Evolutionary conservation across 2,113 vertebrate species (phyloP).

Genomic region (Himantopus leucocephalus): DNA sequence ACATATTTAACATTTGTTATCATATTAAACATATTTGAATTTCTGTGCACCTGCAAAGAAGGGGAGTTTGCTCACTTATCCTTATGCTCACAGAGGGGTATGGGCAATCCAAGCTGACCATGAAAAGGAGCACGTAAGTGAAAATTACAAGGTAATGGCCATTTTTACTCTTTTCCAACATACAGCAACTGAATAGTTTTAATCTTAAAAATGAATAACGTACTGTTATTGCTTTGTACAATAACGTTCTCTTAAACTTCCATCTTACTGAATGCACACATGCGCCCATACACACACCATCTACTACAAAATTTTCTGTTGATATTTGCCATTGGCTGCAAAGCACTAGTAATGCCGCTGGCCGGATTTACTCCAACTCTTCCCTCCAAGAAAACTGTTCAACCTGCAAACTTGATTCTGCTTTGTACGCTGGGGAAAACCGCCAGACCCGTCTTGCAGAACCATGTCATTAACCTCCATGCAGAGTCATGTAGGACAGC

Average conservation of each 20-base stretch:
- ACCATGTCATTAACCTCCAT: background rate
- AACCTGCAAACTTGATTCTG: background rate
- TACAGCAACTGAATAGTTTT: background rate
- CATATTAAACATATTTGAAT: background rate
- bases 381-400: background rate
- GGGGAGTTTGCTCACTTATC: background rate
- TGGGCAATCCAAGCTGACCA: background rate
- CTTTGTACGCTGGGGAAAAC: background rate
- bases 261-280: background rate
- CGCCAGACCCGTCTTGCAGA: background rate
- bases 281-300: rapidly evolving
- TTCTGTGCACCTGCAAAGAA: background rate
- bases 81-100: background rate
- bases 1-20: background rate
- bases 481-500: background rate
- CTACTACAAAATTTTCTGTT: background rate
- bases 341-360: background rate
- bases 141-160: background rate
- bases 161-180: background rate
- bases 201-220: background rate
- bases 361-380: background rate
- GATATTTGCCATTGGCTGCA: background rate
- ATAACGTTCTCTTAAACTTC: background rate
- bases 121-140: background rate
- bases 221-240: background rate